Conservation (phyloP, 2,888 invertebrate genomes). For the Beris morrisii region DNA sequence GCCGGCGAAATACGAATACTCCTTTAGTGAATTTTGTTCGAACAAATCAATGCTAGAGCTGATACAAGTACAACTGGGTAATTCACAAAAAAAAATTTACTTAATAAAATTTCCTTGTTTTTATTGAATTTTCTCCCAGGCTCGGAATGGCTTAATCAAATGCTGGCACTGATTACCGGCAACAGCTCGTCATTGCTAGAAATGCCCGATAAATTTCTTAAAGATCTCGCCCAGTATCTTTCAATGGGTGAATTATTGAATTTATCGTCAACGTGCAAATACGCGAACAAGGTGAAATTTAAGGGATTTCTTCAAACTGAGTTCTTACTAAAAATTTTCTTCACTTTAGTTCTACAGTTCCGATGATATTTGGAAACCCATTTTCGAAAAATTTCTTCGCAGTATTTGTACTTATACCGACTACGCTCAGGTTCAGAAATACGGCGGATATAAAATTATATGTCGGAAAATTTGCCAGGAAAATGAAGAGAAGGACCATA, state of each 20-base stretch:
- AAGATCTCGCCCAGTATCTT: conserved; percentile 22
- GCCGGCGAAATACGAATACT: conserved; percentile 28
- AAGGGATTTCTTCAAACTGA: not conserved
- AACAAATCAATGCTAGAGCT: conserved; percentile 25
- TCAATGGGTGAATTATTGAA: conserved; percentile 30
- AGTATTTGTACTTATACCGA: conserved; percentile 24
- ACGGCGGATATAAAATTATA: conserved; percentile 25
- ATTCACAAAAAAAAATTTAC: not conserved
- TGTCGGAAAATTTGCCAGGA: conserved; percentile 25
- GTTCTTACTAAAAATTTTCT: not conserved
- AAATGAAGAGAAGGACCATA: conserved; percentile 19
- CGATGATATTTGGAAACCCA: conserved; percentile 35
- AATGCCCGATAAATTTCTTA: conserved; percentile 32
- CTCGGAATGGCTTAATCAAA: conserved; percentile 17
- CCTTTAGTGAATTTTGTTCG: conserved; percentile 20
- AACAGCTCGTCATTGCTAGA: conserved; percentile 23
- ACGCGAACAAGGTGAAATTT: conserved; percentile 29
- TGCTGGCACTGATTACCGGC: conserved; percentile 28
- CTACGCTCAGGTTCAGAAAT: conserved; percentile 24
- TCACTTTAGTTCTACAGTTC: conserved; percentile 33
- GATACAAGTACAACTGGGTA: conserved; percentile 30
- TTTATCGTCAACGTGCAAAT: conserved; percentile 34
- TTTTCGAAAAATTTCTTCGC: conserved; percentile 34
- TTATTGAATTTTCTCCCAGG: conserved; percentile 2
- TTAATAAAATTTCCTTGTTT: conserved; percentile 1